These are phyloP conservation scores for Drosophila busckii DNA, from an alignment of 1,140 invertebrate genomes.

Conservation along the genomic window DNA sequence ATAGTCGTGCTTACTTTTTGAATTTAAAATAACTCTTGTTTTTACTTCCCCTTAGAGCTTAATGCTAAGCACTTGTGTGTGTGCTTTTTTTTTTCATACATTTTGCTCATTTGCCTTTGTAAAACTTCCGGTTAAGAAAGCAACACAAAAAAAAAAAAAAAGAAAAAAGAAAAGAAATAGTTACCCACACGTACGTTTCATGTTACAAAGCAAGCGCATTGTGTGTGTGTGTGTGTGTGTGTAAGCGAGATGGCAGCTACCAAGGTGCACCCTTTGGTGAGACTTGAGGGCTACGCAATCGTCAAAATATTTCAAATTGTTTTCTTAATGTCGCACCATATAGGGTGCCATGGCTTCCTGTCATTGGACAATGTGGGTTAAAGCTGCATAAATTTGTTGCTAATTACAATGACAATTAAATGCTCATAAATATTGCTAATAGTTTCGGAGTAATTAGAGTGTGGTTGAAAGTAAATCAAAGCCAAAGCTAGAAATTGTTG, in stretches of 20 bases:
- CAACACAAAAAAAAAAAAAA: slow-evolving; percentile 26
- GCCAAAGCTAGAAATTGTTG: no score
- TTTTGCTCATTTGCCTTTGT: slow-evolving; percentile 74
- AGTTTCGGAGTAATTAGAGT: slow-evolving; percentile 33
- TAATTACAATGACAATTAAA: slow-evolving; percentile 62
- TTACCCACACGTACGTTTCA: slow-evolving; percentile 61
- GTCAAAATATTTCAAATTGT: slow-evolving; percentile 56
- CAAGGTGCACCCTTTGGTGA: no score
- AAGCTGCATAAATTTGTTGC: slow-evolving; percentile 49
- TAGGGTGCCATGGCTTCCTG: slow-evolving; percentile 48
- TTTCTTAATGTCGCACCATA: slow-evolving; percentile 8
- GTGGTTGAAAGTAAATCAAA: no score
- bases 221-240: slow-evolving; percentile 4
- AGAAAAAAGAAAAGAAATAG: slow-evolving; percentile 41
- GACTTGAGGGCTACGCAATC: slow-evolving; percentile 52
- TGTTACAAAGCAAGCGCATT: slow-evolving; percentile 45
- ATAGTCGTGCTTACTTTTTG: background rate
- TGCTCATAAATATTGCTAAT: slow-evolving; percentile 60
- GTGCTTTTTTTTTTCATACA: slow-evolving; percentile 34
- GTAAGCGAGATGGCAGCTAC: no score
- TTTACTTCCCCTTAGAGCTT: slow-evolving; percentile 10
- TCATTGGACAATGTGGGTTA: slow-evolving; percentile 47
- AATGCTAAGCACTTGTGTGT: slow-evolving; percentile 35
- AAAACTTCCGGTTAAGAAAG: slow-evolving; percentile 70
- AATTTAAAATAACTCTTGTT: slow-evolving; percentile 34